A percentile compares a stretch with the other conserved stretches of the same genome.
Conservation (phyloP, 1,140 invertebrate species). For the Drosophila baimaii region DNA sequence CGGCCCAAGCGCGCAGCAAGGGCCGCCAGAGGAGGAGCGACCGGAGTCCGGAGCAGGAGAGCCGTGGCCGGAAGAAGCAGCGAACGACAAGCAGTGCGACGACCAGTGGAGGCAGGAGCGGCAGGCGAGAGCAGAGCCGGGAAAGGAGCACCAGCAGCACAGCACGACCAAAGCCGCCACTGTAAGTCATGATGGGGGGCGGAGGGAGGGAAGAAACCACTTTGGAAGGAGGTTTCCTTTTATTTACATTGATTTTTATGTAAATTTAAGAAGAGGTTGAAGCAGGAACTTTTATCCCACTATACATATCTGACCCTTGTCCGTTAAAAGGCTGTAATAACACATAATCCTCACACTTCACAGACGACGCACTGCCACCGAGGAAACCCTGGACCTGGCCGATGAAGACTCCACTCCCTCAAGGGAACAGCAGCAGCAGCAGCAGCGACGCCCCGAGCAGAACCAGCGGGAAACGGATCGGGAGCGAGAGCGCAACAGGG, state of each 20-base stretch:
- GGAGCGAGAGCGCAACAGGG: conserved; percentile 61
- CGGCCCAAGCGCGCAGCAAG: conserved; percentile 57
- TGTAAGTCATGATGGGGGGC: conserved; percentile 54
- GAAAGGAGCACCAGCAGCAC: conserved; percentile 75
- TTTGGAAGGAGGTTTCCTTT: background rate
- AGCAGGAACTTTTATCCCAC: background rate
- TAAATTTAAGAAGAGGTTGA: conserved; percentile 1
- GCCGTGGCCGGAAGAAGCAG: conserved; percentile 49
- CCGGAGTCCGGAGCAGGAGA: conserved; percentile 50
- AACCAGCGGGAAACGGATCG: conserved; percentile 52
- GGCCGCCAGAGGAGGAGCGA: conserved; percentile 39
- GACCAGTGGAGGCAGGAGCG: conserved; percentile 34
- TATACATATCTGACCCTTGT: background rate
- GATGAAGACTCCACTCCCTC: conserved; percentile 69
- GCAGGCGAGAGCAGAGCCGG: conserved; percentile 51
- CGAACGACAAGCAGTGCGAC: conserved; percentile 57
- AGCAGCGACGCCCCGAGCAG: conserved; percentile 44
- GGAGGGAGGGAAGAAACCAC: background rate
- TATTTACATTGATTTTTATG: conserved; percentile 9
- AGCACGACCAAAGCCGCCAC: conserved; percentile 49
- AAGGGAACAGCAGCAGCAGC: conserved; percentile 42
- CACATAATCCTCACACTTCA: background rate
- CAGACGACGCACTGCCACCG: conserved; percentile 77
- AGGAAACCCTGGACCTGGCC: conserved; percentile 74
- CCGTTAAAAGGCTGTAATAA: background rate